A percentile compares a stretch with the other conserved stretches of the same genome.
These are phyloP conservation scores for Muntiacus muntjak DNA, from an alignment of 2,113 vertebrate genomes.

Conservation along the genomic window DNA sequence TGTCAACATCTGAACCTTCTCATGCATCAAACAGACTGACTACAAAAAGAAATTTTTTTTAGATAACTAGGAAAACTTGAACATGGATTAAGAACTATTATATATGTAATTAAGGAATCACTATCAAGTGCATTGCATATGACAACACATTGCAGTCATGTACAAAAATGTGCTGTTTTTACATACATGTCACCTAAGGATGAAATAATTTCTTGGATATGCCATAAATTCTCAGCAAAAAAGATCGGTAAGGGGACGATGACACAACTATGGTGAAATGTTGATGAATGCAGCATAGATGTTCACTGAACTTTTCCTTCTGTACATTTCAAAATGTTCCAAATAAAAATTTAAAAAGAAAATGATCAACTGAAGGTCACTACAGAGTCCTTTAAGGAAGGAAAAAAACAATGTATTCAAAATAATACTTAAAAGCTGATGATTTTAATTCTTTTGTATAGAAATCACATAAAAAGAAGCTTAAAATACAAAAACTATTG, in stretches of 20 bases:
- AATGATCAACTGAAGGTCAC: neutral
- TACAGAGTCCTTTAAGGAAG: neutral
- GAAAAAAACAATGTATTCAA: neutral
- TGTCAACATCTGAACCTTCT: neutral
- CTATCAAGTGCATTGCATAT: neutral
- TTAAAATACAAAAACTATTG: neutral
- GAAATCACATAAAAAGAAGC: neutral
- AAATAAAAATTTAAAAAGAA: neutral
- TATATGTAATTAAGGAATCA: neutral
- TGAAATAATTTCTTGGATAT: constrained; percentile 2
- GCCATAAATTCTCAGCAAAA: constrained; percentile 5
- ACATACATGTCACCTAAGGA: neutral
- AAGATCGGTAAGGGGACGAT: neutral
- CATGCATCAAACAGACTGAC: neutral
- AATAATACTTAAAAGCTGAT: neutral
- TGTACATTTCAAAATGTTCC: neutral
- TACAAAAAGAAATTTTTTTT: neutral
- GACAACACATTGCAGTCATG: neutral
- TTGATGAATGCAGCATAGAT: neutral
- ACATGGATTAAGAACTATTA: neutral
- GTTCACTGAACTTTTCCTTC: neutral
- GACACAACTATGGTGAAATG: neutral
- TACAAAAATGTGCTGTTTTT: constrained; percentile 29
- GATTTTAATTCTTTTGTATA: constrained; percentile 22
- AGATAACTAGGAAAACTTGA: neutral